phyloP scores from a whole-genome alignment of 2,113 vertebrate species.

The Trachemys scripta region DNA sequence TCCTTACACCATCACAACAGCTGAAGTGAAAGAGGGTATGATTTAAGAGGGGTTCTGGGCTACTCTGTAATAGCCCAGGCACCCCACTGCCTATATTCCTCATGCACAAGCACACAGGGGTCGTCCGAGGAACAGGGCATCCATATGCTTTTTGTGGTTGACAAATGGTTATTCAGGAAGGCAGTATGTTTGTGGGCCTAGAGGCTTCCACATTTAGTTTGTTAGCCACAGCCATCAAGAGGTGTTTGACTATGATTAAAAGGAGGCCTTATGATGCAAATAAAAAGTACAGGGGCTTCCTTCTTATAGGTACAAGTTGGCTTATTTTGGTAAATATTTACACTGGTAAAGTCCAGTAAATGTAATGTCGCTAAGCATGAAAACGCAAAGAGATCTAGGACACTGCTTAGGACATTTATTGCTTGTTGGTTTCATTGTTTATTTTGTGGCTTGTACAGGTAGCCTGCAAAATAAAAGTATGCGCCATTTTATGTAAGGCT shows the following conservation, averaged over 20 bases:
- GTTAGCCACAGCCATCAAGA: too few species aligned
- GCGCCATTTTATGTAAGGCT: constrained; percentile 83
- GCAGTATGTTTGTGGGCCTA: too few species aligned
- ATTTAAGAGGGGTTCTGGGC: too few species aligned
- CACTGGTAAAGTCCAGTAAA: constrained; percentile 93
- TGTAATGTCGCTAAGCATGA: constrained; percentile 91
- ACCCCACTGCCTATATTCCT: too few species aligned
- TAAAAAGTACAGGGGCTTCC: constrained; percentile 92
- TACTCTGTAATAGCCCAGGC: too few species aligned
- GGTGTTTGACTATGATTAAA: constrained; percentile 91
- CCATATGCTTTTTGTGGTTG: too few species aligned
- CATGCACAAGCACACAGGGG: too few species aligned
- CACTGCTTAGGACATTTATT: constrained; percentile 94
- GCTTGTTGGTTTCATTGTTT: constrained; percentile 93
- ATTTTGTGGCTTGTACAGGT: constrained; percentile 92
- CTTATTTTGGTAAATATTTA: constrained; percentile 85
- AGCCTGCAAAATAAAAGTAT: constrained; percentile 84
- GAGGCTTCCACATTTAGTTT: too few species aligned
- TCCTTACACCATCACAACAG: too few species aligned
- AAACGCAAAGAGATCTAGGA: constrained; percentile 91
- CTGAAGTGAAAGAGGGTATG: too few species aligned
- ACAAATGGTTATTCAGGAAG: too few species aligned
- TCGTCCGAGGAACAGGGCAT: too few species aligned
- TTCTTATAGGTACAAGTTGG: constrained; percentile 96
- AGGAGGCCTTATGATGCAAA: constrained; percentile 95